phyloP scores from a whole-genome alignment of 1,140 invertebrate genomes.

The Meloidogyne floridensis region DNA sequence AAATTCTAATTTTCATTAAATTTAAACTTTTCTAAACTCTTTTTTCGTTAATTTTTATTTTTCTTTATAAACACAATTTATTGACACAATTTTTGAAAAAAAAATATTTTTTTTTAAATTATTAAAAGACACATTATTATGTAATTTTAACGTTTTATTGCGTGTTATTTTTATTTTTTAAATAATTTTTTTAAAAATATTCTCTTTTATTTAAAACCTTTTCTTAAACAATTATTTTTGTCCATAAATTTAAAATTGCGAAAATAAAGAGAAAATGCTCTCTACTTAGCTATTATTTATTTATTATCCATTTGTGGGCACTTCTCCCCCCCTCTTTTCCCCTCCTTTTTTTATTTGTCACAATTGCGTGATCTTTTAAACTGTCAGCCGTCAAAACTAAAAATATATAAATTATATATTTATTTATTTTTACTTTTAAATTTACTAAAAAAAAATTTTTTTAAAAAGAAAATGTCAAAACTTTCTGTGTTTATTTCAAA shows the following conservation, averaged over 20 bases:
- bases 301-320: no score
- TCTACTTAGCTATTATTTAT: no score
- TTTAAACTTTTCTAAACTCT: no score
- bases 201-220: neutral
- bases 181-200: neutral
- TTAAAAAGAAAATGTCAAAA: no score
- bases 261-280: no score
- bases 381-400: neutral
- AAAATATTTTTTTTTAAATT: neutral
- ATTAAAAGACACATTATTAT: neutral
- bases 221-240: neutral
- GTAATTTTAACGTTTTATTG: neutral
- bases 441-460: no score
- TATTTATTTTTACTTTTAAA: neutral
- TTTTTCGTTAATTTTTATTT: no score
- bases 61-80: no score
- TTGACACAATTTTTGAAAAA: neutral
- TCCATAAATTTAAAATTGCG: constrained; percentile 6
- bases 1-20: no score
- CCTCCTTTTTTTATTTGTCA: neutral
- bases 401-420: neutral
- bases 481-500: neutral
- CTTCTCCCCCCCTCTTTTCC: neutral
- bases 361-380: no score
- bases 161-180: neutral